Percentiles rank a stretch among this genome's conserved stretches.
phyloP scores from a whole-genome alignment of 2,797 vertebrate genomes.

The Macropodus opercularis region DNA sequence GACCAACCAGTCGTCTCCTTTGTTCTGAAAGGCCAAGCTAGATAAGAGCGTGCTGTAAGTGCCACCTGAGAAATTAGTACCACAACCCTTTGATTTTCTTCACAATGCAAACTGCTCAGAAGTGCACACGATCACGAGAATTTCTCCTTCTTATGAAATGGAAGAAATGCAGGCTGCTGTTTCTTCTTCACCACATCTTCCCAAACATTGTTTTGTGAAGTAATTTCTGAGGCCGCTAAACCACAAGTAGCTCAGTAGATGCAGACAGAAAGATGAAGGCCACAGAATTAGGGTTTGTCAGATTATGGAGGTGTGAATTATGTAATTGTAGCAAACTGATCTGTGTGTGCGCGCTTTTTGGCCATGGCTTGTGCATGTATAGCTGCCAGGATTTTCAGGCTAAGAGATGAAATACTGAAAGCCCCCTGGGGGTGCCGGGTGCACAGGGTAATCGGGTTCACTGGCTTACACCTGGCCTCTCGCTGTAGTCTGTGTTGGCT shows the following conservation, averaged over 20 bases:
- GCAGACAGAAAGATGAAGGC: constrained; percentile 52
- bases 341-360: constrained; percentile 20
- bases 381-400: constrained; percentile 52
- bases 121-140: background rate
- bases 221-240: constrained; percentile 33
- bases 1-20: constrained; percentile 15
- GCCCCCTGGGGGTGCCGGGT: constrained; percentile 69
- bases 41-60: constrained; percentile 12
- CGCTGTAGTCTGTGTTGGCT: constrained; percentile 11
- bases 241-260: constrained; percentile 32
- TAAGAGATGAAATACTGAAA: constrained; percentile 43
- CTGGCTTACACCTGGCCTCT: constrained; percentile 36
- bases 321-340: constrained; percentile 56
- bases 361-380: constrained; percentile 35
- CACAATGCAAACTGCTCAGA: background rate
- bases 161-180: constrained; percentile 35
- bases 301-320: constrained; percentile 62
- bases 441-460: constrained; percentile 69
- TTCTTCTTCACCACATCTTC: constrained; percentile 40
- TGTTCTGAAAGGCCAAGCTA: constrained; percentile 30
- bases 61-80: background rate
- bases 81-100: background rate
- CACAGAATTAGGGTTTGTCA: constrained; percentile 32
- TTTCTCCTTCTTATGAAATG: constrained; percentile 30
- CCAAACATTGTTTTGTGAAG: constrained; percentile 50